Percentiles rank a stretch among this genome's conserved stretches.
Conservation (phyloP, 1,140 invertebrate genomes). For the Hirudo medicinalis region DNA sequence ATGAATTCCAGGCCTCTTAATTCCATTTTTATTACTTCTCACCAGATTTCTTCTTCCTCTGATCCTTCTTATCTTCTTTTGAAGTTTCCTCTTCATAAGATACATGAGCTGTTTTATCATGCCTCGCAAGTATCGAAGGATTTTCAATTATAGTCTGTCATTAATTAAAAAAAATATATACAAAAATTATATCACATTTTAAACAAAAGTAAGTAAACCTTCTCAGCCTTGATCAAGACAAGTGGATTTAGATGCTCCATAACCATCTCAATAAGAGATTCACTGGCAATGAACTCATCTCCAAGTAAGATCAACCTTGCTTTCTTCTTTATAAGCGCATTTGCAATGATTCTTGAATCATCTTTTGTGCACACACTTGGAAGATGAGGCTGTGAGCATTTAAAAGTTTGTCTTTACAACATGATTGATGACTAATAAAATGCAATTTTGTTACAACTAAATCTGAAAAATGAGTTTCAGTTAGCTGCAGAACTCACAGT, state of each 20-base stretch:
- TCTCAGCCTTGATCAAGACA: neutral
- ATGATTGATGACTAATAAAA: neutral
- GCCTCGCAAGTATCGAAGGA: neutral
- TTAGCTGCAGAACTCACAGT: conserved; percentile 40
- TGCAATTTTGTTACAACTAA: neutral
- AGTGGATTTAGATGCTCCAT: neutral
- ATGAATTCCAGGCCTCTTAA: conserved; percentile 7
- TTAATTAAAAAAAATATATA: neutral
- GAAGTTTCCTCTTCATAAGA: conserved; percentile 37
- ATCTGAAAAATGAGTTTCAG: neutral
- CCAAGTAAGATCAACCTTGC: neutral
- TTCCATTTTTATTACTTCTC: conserved; percentile 17
- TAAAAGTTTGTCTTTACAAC: neutral
- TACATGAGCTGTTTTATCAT: neutral
- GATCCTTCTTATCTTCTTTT: conserved; percentile 66
- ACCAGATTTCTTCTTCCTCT: conserved; percentile 65
- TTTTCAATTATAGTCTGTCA: neutral
- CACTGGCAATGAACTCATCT: neutral
- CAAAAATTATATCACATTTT: neutral
- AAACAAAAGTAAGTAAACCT: neutral
- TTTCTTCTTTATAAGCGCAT: neutral
- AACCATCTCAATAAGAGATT: neutral
- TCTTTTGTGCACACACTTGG: conserved; percentile 3
- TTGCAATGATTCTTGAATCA: neutral
- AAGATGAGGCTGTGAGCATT: conserved; percentile 4